Base-by-base conservation (phyloP, 2,113 vertebrate species). In the Bolborhynchus lineola region DNA sequence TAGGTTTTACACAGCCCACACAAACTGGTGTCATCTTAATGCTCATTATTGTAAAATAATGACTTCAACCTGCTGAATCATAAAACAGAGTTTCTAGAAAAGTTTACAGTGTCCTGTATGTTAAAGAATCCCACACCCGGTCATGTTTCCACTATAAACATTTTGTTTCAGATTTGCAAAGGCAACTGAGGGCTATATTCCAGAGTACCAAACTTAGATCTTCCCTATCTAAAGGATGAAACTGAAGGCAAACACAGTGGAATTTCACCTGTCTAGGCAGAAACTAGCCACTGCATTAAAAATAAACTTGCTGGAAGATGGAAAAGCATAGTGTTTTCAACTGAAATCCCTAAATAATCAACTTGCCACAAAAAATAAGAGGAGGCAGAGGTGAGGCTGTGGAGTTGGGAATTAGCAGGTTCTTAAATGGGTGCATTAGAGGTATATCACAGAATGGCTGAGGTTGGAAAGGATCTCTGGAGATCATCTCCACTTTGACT, bases 61-160 rank as follows among this genome's bases (percentile, higher is more conserved):
- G 88, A 91, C 91, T 80, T 92, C 95, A 88, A 67, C 28, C 67
- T 82, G 77, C 60, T 96, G 91, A 96, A 69, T 91, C 81, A 92
- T 84, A 88, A 91, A 92, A 71, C 42, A 49, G 60, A 89, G 18
- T 59, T 93, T 92, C 63, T 52, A 71, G 59, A 46, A 92, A 95
- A 81, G 12, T 62, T 85, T n/a, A 70, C 24, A 25, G 18, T 11
- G 14, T 77, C 16, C 29, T 72, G 11, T 80, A 68, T 46, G n/a
- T n/a, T 53, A 64, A 59, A 39, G 35, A 93, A 64, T 50, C 13
- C 39, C 80, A 92, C 16, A 37, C 2, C 10, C 47, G 46, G 39
- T 33, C 42, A 86, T 75, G 41, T 44, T 90, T 79, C 64, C 35
- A 24, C 41, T 29, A 26, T 0, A 82, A 68, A 76, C 2, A 19